A percentile compares a stretch with the other conserved stretches of the same genome.
These are phyloP conservation scores for Epinephelus lanceolatus DNA, from an alignment of 2,113 vertebrate genomes.

Conservation along the genomic window DNA sequence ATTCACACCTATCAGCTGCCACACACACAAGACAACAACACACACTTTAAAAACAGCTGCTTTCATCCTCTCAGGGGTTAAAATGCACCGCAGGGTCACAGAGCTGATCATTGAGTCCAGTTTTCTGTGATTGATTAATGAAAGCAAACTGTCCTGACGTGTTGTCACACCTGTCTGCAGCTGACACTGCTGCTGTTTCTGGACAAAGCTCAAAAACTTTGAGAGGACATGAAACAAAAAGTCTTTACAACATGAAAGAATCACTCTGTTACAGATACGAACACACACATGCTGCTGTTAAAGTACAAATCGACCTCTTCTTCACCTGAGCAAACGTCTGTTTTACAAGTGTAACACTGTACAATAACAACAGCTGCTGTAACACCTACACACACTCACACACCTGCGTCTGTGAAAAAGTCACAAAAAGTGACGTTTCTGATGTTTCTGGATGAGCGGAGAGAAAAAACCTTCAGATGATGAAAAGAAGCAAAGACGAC, in stretches of 20 bases:
- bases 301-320: neutral
- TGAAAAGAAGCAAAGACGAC: neutral
- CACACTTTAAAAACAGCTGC: neutral
- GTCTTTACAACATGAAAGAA: no score
- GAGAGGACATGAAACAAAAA: neutral
- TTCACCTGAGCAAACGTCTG: neutral
- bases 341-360: neutral
- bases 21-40: neutral
- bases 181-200: no score
- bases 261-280: no score
- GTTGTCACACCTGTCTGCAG: no score
- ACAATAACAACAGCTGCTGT: neutral
- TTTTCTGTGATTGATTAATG: neutral
- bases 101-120: neutral
- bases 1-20: constrained; percentile 5
- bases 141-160: neutral
- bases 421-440: neutral
- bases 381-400: neutral
- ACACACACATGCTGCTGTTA: neutral
- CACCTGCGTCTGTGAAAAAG: neutral
- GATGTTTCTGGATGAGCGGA: constrained; percentile 14
- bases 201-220: no score
- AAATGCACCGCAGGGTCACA: neutral
- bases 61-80: neutral
- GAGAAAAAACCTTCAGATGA: neutral